Evolutionary conservation across 2,888 invertebrate species (phyloP).

Genomic region (Antitype chi): DNA sequence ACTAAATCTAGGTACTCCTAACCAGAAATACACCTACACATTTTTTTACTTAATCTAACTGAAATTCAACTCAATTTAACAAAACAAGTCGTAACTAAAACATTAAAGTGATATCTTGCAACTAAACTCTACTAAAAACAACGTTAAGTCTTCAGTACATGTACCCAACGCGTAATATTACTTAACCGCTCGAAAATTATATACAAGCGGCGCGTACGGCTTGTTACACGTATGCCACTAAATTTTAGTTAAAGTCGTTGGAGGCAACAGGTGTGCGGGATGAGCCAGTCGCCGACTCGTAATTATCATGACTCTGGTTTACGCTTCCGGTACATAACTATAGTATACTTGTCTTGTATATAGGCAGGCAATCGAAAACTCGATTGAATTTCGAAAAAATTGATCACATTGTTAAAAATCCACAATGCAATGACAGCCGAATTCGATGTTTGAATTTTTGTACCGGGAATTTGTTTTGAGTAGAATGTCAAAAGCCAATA

Average conservation of each 20-base stretch:
- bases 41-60: slow-evolving; percentile 1
- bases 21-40: not conserved
- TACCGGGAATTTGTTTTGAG: slow-evolving; percentile 36
- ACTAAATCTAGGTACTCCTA: not conserved
- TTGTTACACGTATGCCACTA: slow-evolving; percentile 86
- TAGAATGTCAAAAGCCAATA: slow-evolving; percentile 25
- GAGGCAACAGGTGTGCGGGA: slow-evolving; percentile 87
- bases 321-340: slow-evolving; percentile 58
- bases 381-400: slow-evolving; percentile 56
- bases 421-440: slow-evolving; percentile 16
- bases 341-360: slow-evolving; percentile 35
- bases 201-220: slow-evolving; percentile 84
- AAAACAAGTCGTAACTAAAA: slow-evolving; percentile 51
- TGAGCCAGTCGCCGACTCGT: slow-evolving; percentile 83
- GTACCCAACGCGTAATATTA: slow-evolving; percentile 79
- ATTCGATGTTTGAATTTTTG: slow-evolving; percentile 50
- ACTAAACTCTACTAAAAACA: slow-evolving; percentile 71
- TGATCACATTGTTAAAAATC: slow-evolving; percentile 41
- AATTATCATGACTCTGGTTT: slow-evolving; percentile 84
- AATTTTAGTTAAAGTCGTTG: slow-evolving; percentile 88
- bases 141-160: slow-evolving; percentile 65
- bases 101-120: slow-evolving; percentile 57
- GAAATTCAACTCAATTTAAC: slow-evolving; percentile 32
- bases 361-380: slow-evolving; percentile 40
- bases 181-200: slow-evolving; percentile 86